These are phyloP conservation scores for Otolemur garnettii DNA, from an alignment of 2,113 vertebrate species.

Conservation along the genomic window DNA sequence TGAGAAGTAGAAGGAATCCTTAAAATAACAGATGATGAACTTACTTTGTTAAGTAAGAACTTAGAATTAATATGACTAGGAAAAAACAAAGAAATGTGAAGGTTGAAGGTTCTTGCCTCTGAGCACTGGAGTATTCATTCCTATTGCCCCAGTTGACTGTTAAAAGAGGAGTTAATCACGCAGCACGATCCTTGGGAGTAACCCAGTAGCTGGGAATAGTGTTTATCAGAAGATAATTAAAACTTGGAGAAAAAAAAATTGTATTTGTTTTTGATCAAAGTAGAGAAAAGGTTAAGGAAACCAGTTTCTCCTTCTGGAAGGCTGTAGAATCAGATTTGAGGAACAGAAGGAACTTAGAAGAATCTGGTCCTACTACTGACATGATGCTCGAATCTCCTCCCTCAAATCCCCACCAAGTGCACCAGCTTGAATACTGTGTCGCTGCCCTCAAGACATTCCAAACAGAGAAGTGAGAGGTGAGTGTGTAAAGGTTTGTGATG, in stretches of 20 bases:
- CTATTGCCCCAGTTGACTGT: background rate
- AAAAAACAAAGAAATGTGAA: background rate
- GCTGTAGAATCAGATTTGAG: background rate
- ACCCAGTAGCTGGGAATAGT: background rate
- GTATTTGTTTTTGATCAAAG: background rate
- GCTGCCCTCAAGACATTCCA: background rate
- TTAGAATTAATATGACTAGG: background rate
- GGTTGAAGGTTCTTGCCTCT: background rate
- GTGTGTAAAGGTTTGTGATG: background rate
- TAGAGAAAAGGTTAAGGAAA: background rate
- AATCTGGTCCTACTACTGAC: background rate
- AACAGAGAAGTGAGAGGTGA: background rate
- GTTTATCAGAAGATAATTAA: conserved; percentile 37
- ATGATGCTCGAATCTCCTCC: background rate
- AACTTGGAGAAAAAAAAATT: background rate
- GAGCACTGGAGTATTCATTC: background rate
- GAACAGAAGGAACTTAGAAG: background rate
- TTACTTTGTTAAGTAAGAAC: background rate
- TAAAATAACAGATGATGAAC: background rate
- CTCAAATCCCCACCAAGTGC: background rate
- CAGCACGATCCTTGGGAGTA: background rate
- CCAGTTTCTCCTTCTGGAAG: background rate
- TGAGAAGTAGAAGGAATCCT: background rate
- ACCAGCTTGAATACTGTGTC: accelerated
- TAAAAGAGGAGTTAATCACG: background rate